Evolutionary conservation across 2,113 vertebrate genomes (phyloP).

Genomic region (Eupsittula cactorum): DNA sequence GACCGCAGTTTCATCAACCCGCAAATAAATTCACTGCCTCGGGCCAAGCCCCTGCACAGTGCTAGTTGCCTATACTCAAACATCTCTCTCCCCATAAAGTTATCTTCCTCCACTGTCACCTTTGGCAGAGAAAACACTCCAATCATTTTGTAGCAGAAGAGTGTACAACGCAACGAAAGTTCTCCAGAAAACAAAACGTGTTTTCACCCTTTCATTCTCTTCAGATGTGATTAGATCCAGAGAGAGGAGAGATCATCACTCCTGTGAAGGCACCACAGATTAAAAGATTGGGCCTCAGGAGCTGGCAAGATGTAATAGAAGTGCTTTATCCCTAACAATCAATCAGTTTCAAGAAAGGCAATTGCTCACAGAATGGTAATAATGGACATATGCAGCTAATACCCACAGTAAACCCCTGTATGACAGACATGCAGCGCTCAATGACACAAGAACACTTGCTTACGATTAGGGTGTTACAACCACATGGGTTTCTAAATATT

Average conservation of each 20-base stretch:
- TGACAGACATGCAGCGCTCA: conserved; percentile 40
- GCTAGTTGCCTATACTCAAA: not conserved
- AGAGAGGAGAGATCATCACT: conserved; percentile 74
- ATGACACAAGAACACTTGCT: conserved; percentile 49
- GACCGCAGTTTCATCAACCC: not conserved
- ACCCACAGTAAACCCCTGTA: conserved; percentile 54
- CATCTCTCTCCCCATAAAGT: conserved; percentile 8
- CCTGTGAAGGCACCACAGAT: conserved; percentile 58
- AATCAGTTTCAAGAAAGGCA: conserved; percentile 74
- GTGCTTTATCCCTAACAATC: conserved; percentile 75
- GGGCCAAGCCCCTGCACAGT: not conserved
- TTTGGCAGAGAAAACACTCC: conserved; percentile 62
- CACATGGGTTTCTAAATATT: conserved; percentile 67
- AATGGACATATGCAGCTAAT: conserved; percentile 70
- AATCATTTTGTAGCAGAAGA: conserved; percentile 60
- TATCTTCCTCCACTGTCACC: conserved; percentile 40
- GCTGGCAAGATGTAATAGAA: conserved; percentile 72
- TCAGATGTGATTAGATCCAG: conserved; percentile 72
- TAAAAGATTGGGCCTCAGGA: conserved; percentile 66
- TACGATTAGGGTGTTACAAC: conserved; percentile 66
- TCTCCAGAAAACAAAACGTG: conserved; percentile 15
- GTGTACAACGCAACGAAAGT: conserved; percentile 56
- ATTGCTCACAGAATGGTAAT: conserved; percentile 62
- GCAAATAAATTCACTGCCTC: conserved; percentile 11
- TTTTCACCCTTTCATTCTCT: conserved; percentile 72